phyloP scores from a whole-genome alignment of 2,888 invertebrate species.

The Metellina segmentata region DNA sequence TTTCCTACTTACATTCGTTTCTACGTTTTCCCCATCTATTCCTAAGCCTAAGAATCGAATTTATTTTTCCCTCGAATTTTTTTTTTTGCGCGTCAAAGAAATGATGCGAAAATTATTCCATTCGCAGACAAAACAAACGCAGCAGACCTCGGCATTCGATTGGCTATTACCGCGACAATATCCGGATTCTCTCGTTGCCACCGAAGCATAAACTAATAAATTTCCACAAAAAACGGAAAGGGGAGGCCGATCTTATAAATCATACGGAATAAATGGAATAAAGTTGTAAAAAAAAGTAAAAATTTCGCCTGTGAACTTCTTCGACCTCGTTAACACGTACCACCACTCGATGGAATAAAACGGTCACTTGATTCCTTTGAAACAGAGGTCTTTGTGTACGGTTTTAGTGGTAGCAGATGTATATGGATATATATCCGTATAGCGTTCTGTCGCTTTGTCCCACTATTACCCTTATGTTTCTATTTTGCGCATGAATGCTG shows the following conservation, averaged over 20 bases:
- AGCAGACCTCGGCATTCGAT: slow-evolving; percentile 24
- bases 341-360: slow-evolving; percentile 36
- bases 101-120: slow-evolving; percentile 6
- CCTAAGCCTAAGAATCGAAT: background rate
- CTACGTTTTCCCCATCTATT: background rate
- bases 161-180: slow-evolving; percentile 17
- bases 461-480: slow-evolving; percentile 17
- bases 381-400: slow-evolving; percentile 57
- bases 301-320: slow-evolving; percentile 55
- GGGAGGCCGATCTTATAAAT: slow-evolving; percentile 12
- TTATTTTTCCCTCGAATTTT: background rate
- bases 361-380: slow-evolving; percentile 49
- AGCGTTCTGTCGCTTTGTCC: slow-evolving; percentile 15
- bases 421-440: slow-evolving; percentile 13
- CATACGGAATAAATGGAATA: slow-evolving; percentile 24
- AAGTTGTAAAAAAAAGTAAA: slow-evolving; percentile 39
- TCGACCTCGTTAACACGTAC: slow-evolving; percentile 58
- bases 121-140: slow-evolving; percentile 7
- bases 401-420: slow-evolving; percentile 44
- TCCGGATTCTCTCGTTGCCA: slow-evolving; percentile 52
- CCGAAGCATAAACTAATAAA: slow-evolving; percentile 65
- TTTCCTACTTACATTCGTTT: too few relatives aligned
- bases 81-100: background rate
- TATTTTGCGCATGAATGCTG: slow-evolving; percentile 19
- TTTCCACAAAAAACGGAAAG: slow-evolving; percentile 12